phyloP scores from a whole-genome alignment of 2,888 invertebrate species.

The Gibbula magus region DNA sequence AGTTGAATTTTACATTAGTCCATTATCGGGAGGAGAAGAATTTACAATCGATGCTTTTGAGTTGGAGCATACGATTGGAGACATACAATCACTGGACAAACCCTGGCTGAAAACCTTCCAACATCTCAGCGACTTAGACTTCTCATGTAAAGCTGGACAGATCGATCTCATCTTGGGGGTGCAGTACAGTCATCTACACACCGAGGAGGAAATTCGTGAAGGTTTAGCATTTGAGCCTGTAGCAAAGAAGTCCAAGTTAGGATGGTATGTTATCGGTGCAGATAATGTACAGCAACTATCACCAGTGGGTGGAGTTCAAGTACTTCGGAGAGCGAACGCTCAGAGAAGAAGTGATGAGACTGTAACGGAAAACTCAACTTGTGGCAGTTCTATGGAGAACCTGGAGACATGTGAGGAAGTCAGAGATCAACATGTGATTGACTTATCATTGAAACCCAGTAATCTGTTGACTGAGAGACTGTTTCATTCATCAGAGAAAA shows the following conservation, averaged over 20 bases:
- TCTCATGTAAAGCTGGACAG: conserved; percentile 22
- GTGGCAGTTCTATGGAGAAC: neutral
- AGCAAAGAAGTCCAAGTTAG: conserved; percentile 22
- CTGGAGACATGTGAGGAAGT: neutral
- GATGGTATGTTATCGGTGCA: conserved; percentile 33
- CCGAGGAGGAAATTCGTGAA: conserved; percentile 8
- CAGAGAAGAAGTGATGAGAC: conserved; percentile 25
- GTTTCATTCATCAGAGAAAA: neutral
- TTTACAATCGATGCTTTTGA: conserved; percentile 27
- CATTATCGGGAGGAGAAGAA: conserved; percentile 17
- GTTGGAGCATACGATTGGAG: conserved; percentile 22
- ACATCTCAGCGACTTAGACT: too few species aligned
- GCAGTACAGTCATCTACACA: conserved; percentile 31
- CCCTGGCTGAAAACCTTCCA: neutral
- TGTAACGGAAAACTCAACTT: conserved; percentile 16
- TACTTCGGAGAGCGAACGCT: conserved; percentile 16
- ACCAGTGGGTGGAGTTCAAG: neutral
- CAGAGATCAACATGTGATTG: too few species aligned
- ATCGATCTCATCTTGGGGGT: conserved; percentile 25
- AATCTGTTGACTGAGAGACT: conserved; percentile 6
- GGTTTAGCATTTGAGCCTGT: conserved; percentile 27
- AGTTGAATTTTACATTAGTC: conserved; percentile 23
- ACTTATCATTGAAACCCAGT: conserved; percentile 19
- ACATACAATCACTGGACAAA: neutral
- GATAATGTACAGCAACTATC: conserved; percentile 17